Conservation (phyloP, 1,140 invertebrate genomes). For the Saccostrea echinata region DNA sequence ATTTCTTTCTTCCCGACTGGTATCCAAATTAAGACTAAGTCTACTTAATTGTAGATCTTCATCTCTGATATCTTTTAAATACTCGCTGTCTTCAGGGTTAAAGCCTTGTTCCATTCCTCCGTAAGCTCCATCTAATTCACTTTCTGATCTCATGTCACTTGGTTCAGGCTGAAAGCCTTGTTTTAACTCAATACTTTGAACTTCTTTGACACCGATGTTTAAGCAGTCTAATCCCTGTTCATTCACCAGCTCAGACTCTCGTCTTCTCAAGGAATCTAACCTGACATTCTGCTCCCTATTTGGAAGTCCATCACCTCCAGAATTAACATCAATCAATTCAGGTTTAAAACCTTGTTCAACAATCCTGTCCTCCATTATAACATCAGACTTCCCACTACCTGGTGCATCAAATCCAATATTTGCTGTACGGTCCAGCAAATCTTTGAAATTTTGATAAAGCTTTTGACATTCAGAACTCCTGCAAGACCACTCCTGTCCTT, state of each 20-base stretch:
- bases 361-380: not conserved
- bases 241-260: not conserved
- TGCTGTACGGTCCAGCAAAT: slow-evolving; percentile 40
- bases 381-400: not conserved
- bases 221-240: not conserved
- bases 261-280: not conserved
- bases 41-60: not conserved
- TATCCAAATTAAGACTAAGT: not conserved
- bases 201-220: not conserved
- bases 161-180: not conserved
- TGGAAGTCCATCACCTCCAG: not conserved
- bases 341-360: slow-evolving; percentile 38
- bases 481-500: slow-evolving; percentile 45
- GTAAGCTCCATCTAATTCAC: not conserved
- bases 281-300: not conserved
- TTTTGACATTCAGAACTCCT: slow-evolving; percentile 48
- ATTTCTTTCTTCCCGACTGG: not conserved
- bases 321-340: not conserved
- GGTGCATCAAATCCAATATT: slow-evolving; percentile 42
- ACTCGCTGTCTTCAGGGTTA: not conserved
- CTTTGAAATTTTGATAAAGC: slow-evolving; percentile 54
- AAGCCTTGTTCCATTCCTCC: not conserved
- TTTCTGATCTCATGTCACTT: not conserved
- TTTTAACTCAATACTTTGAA: not conserved
- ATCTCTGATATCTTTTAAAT: slow-evolving; percentile 1